Percentiles rank a stretch among this genome's conserved stretches.
Conservation (phyloP, 30 jellyfish, hydroid and myxozoan species). For the Hydra vulgaris region DNA sequence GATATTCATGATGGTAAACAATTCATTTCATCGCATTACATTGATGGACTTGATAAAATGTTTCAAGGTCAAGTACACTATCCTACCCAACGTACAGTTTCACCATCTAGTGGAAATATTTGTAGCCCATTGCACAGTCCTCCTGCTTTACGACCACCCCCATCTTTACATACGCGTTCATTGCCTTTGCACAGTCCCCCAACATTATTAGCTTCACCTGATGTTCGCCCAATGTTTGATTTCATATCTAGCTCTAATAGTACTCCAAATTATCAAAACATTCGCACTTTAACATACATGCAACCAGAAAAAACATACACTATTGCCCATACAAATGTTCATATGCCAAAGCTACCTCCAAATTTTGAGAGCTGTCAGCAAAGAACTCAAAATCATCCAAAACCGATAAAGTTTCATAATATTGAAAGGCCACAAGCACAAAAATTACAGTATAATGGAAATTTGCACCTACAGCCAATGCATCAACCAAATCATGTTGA, state of each 20-base stretch:
- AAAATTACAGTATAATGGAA: neutral
- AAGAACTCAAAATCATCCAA: neutral
- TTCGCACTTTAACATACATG: neutral
- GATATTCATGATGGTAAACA: neutral
- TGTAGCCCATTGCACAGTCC: conserved; percentile 92
- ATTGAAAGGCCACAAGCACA: neutral
- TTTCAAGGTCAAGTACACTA: neutral
- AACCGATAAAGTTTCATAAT: neutral
- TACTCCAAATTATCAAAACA: conserved; percentile 6
- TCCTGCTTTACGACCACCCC: conserved; percentile 93
- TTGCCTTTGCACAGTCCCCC: conserved; percentile 91
- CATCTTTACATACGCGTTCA: conserved; percentile 62
- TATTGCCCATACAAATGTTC: neutral
- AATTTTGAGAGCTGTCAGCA: neutral
- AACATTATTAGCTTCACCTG: conserved; percentile 68
- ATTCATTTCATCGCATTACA: neutral
- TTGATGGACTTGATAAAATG: neutral
- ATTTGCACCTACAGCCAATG: neutral
- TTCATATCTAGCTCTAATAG: conserved; percentile 3
- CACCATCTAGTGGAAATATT: conserved; percentile 27
- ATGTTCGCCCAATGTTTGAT: conserved; percentile 55
- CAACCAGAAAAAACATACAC: neutral
- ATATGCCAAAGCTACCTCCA: neutral
- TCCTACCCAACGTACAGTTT: conserved; percentile 13
- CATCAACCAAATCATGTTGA: neutral